Evolutionary conservation across 1,140 invertebrate species (phyloP).

Genomic region (Zophobas morio): DNA sequence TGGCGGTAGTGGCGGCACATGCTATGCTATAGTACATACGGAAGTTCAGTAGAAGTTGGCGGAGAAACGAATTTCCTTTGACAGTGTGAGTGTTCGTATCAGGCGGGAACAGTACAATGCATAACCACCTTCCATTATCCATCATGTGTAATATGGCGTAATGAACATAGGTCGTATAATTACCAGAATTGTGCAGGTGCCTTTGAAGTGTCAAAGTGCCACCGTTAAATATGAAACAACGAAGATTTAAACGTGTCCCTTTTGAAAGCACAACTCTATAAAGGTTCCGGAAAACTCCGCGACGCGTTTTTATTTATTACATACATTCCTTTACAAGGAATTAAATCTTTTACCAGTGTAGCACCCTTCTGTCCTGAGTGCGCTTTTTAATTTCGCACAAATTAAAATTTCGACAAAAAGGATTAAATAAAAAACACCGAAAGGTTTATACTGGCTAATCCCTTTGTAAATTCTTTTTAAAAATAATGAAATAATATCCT

Average conservation of each 20-base stretch:
- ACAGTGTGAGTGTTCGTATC: slow-evolving; percentile 18
- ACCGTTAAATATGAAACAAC: slow-evolving; percentile 10
- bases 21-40: slow-evolving; percentile 20
- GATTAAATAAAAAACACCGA: neutral
- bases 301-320: slow-evolving; percentile 1
- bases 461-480: neutral
- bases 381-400: slow-evolving; percentile 3
- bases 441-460: neutral
- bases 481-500: neutral
- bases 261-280: neutral
- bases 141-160: slow-evolving; percentile 8
- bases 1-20: slow-evolving; percentile 8
- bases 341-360: neutral
- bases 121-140: slow-evolving; percentile 19
- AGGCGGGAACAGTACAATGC: slow-evolving; percentile 17
- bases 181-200: neutral
- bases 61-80: slow-evolving; percentile 42
- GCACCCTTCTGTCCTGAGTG: neutral
- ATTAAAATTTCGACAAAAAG: slow-evolving; percentile 1
- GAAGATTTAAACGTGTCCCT: slow-evolving; percentile 1
- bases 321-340: neutral
- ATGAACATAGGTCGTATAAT: neutral
- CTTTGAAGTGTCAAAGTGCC: slow-evolving; percentile 16
- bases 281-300: neutral
- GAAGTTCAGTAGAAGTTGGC: slow-evolving; percentile 15